These are phyloP conservation scores for Eptesicus fuscus DNA, from an alignment of 2,113 vertebrate genomes.

Conservation along the genomic window DNA sequence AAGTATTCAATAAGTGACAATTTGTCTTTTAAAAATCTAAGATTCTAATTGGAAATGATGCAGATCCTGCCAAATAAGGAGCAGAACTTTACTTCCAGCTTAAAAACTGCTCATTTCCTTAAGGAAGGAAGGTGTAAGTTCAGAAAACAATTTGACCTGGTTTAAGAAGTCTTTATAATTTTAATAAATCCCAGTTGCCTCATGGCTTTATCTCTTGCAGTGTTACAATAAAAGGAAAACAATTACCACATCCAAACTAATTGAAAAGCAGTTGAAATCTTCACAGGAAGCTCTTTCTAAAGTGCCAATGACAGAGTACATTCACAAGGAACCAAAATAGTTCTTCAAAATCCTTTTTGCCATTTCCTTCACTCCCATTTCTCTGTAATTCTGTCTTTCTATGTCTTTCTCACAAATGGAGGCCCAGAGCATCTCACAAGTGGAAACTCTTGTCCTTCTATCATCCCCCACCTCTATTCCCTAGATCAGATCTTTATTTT, in stretches of 20 bases:
- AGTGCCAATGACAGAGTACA: neutral
- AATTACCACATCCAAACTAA: neutral
- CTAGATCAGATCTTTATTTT: neutral
- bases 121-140: neutral
- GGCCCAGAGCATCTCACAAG: no score
- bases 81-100: constrained; percentile 19
- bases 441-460: neutral
- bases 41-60: constrained; percentile 18
- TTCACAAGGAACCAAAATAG: neutral
- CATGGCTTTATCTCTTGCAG: neutral
- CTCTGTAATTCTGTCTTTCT: neutral
- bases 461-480: neutral
- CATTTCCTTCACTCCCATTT: neutral
- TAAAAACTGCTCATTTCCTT: neutral
- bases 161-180: neutral
- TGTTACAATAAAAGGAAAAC: neutral
- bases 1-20: constrained; percentile 43
- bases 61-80: constrained; percentile 39
- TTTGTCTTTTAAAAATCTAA: constrained; percentile 49
- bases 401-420: neutral
- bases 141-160: neutral
- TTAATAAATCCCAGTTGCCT: neutral
- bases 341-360: neutral
- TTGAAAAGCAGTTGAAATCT: neutral
- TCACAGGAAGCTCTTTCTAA: neutral